A percentile compares a stretch with the other conserved stretches of the same genome.
Evolutionary conservation across 2,113 vertebrate species (phyloP).

Genomic region (Cnemophilus loriae): DNA sequence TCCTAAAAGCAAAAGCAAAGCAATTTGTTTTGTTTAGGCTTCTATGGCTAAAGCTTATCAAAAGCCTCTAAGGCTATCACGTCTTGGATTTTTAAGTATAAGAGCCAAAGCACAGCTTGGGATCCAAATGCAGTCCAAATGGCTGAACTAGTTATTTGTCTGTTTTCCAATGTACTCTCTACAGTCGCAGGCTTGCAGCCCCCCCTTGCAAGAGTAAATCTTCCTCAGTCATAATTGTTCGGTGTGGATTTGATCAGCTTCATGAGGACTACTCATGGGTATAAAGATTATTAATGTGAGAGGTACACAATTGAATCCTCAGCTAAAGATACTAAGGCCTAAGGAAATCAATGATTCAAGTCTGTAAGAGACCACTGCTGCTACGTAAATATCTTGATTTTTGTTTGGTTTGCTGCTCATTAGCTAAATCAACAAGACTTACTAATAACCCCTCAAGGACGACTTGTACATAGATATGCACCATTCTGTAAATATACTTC

Average conservation of each 20-base stretch:
- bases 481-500: not conserved
- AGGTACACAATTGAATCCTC: not conserved
- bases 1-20: not conserved
- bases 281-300: not conserved
- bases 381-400: not conserved
- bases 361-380: not conserved
- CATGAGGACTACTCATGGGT: not conserved
- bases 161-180: not conserved
- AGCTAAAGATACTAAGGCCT: not conserved
- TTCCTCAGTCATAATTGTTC: not conserved
- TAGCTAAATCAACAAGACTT: conserved; percentile 15
- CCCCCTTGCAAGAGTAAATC: not conserved
- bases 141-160: not conserved
- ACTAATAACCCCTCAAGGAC: conserved; percentile 3
- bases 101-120: conserved; percentile 26
- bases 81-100: not conserved
- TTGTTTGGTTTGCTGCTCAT: not conserved
- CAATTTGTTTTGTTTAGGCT: conserved; percentile 8
- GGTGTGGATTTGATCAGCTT: not conserved
- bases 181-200: not conserved
- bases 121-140: not conserved
- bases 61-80: not conserved
- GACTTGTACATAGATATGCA: not conserved
- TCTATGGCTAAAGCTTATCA: not conserved
- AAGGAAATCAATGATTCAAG: not conserved